Evolutionary conservation across 2,888 invertebrate species (phyloP).

Genomic region (Cylindroiulus punctatus): DNA sequence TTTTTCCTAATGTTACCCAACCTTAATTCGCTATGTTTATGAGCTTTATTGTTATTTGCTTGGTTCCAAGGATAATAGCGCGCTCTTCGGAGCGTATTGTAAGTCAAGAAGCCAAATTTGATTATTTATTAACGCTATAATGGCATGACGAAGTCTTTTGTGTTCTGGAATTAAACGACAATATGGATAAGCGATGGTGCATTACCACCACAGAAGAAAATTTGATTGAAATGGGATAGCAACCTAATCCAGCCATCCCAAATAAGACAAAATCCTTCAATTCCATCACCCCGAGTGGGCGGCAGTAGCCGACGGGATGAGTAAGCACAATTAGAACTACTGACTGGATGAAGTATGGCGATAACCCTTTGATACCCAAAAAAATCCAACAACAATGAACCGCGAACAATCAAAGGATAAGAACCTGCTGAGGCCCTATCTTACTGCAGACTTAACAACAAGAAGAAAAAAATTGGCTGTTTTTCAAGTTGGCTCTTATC

Average conservation of each 20-base stretch:
- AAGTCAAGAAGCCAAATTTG: constrained; percentile 7
- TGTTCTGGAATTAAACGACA: constrained; percentile 6
- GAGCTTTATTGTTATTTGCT: no score
- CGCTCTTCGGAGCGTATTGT: neutral
- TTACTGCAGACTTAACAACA: neutral
- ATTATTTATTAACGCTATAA: constrained; percentile 18
- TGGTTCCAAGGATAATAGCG: neutral
- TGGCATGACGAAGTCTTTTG: neutral
- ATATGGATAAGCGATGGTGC: neutral
- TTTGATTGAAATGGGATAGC: neutral
- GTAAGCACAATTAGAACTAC: neutral
- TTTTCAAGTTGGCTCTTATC: neutral
- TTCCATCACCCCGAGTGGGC: neutral
- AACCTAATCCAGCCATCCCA: neutral
- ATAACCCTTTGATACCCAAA: neutral
- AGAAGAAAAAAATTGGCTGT: neutral
- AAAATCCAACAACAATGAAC: neutral
- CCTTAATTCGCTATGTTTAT: no score
- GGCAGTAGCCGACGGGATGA: neutral
- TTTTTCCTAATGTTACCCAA: no score
- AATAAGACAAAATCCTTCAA: neutral
- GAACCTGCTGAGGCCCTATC: neutral
- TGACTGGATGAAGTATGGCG: neutral
- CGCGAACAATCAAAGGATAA: neutral
- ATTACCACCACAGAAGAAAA: neutral